Conservation (phyloP, 1,140 invertebrate genomes). For the Vanessa tameamea region DNA sequence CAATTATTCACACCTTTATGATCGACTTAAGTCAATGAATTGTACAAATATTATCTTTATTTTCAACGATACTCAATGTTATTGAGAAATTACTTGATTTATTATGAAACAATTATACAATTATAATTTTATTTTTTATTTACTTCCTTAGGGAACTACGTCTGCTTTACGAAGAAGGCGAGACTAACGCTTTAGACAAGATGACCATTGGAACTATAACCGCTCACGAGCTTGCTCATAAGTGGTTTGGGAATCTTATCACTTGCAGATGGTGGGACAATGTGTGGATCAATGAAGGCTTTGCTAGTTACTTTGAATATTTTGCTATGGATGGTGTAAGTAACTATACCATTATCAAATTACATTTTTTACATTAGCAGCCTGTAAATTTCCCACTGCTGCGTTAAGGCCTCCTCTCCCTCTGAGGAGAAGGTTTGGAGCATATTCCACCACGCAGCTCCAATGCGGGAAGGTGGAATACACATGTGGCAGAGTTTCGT, state of each 20-base stretch:
- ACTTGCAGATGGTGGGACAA: slow-evolving; percentile 82
- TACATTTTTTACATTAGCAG: too few species aligned
- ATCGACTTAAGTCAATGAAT: too few species aligned
- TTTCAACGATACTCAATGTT: too few species aligned
- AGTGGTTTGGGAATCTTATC: slow-evolving; percentile 82
- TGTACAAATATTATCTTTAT: too few species aligned
- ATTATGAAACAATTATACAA: background rate
- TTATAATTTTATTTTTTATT: too few species aligned
- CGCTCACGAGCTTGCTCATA: slow-evolving; percentile 81
- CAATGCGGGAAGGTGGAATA: too few species aligned
- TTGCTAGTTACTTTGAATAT: slow-evolving; percentile 89
- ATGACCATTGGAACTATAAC: slow-evolving; percentile 79
- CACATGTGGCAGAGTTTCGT: too few species aligned
- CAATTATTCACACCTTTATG: too few species aligned
- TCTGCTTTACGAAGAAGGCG: slow-evolving; percentile 61
- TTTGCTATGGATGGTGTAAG: slow-evolving; percentile 83
- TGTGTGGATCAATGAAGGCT: slow-evolving; percentile 92
- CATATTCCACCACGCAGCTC: too few species aligned
- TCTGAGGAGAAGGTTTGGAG: too few species aligned
- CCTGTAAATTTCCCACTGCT: background rate
- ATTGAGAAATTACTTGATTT: too few species aligned
- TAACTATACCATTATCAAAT: background rate
- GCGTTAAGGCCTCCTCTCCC: too few species aligned
- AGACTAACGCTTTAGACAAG: slow-evolving; percentile 65
- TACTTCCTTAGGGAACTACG: slow-evolving; percentile 58